A percentile compares a stretch with the other conserved stretches of the same genome.
These are phyloP conservation scores for Leptinotarsa undecemlineata DNA, from an alignment of 1,140 invertebrate species.

Conservation along the genomic window DNA sequence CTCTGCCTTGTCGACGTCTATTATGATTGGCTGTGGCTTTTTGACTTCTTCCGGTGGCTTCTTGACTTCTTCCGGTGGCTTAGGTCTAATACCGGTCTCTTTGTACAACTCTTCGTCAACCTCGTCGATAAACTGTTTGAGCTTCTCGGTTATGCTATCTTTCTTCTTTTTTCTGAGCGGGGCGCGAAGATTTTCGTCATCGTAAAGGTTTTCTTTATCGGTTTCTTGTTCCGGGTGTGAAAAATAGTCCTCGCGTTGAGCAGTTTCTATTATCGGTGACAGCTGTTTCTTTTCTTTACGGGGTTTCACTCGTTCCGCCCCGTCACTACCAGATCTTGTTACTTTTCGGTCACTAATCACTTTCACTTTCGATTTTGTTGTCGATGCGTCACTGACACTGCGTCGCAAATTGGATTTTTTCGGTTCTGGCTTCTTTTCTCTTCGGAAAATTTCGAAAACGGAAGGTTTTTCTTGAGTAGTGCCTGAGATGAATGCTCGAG, in stretches of 20 bases:
- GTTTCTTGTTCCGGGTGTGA: constrained; percentile 50
- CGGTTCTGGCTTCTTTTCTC: constrained; percentile 55
- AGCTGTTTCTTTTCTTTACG: constrained; percentile 63
- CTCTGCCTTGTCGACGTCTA: constrained; percentile 52
- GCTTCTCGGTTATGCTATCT: constrained; percentile 44
- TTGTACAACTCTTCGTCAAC: constrained; percentile 46
- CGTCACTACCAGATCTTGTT: constrained; percentile 58
- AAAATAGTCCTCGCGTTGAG: constrained; percentile 70
- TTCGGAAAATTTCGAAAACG: constrained; percentile 64
- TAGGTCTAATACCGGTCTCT: constrained; percentile 44
- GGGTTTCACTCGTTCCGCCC: constrained; percentile 46
- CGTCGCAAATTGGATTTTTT: constrained; percentile 59
- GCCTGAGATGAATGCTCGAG: constrained; percentile 54
- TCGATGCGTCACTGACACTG: constrained; percentile 72
- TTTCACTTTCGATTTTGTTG: constrained; percentile 58
- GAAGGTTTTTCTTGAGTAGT: constrained; percentile 56
- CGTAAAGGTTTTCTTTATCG: constrained; percentile 26
- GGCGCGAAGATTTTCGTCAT: constrained; percentile 14
- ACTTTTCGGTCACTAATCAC: constrained; percentile 50
- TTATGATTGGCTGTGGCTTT: constrained; percentile 46
- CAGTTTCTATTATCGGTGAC: constrained; percentile 75
- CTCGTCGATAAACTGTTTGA: constrained; percentile 50
- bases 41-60: not conserved
- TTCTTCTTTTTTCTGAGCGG: constrained; percentile 27
- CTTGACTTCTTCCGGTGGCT: constrained; percentile 28